Evolutionary conservation across 2,797 vertebrate genomes (phyloP).

Genomic region (Ara ararauna): DNA sequence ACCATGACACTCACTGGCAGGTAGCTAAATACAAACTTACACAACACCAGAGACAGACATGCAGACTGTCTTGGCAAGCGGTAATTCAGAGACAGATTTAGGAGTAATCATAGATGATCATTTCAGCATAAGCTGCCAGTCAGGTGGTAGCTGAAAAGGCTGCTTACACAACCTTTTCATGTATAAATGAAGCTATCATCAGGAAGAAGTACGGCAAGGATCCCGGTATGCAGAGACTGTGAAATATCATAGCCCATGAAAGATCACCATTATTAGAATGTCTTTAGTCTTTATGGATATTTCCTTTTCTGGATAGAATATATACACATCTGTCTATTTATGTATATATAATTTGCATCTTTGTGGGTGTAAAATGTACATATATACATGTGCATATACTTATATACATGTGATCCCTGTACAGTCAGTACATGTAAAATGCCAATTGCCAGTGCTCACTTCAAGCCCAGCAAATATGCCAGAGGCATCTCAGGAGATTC

Average conservation of each 20-base stretch:
- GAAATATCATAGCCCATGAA: not conserved
- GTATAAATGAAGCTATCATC: not conserved
- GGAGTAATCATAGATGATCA: constrained; percentile 10
- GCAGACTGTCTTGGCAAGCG: constrained; percentile 12
- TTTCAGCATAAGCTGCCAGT: constrained; percentile 24
- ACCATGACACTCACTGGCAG: not conserved
- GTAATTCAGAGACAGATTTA: constrained; percentile 10
- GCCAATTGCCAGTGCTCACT: not conserved
- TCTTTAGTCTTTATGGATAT: not conserved
- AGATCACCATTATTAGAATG: not conserved
- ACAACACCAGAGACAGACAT: not conserved
- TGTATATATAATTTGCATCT: not conserved
- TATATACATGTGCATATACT: too few species aligned
- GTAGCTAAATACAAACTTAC: not conserved
- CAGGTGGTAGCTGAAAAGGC: not conserved
- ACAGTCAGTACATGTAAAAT: not conserved
- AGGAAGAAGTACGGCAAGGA: not conserved
- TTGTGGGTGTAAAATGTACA: not conserved
- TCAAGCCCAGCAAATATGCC: not conserved
- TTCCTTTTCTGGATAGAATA: not conserved
- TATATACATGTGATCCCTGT: not conserved
- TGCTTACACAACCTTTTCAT: constrained; percentile 4
- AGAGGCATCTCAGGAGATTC: not conserved
- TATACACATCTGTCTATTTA: not conserved
- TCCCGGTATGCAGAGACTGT: not conserved